Conservation (phyloP, 1,140 invertebrate species). For the Panagrolaimus sp. region DNA sequence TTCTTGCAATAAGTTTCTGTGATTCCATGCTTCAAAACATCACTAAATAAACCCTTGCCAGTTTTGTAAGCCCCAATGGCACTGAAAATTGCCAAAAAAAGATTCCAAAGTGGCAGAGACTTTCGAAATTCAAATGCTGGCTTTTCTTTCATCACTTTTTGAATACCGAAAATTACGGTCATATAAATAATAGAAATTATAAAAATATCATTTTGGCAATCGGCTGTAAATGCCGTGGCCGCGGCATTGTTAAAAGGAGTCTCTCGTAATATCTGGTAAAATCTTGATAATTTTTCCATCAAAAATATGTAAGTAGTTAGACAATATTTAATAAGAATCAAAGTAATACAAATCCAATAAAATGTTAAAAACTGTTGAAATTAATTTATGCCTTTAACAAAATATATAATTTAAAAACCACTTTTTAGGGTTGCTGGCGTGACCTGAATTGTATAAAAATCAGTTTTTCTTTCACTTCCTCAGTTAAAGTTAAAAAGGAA, state of each 20-base stretch:
- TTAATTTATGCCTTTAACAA: too few relatives aligned
- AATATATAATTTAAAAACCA: too few relatives aligned
- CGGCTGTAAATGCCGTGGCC: slow-evolving; percentile 29
- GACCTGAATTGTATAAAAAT: too few relatives aligned
- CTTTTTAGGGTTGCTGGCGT: too few relatives aligned
- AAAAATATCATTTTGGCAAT: slow-evolving; percentile 37
- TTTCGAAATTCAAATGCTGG: slow-evolving; percentile 62
- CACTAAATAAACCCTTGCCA: slow-evolving; percentile 46
- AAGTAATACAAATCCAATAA: too few relatives aligned
- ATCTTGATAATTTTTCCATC: too few relatives aligned
- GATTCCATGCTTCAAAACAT: slow-evolving; percentile 66
- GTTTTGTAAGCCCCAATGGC: slow-evolving; percentile 66
- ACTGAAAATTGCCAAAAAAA: slow-evolving; percentile 80
- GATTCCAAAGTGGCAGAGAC: slow-evolving; percentile 83
- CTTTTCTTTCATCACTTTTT: slow-evolving; percentile 35
- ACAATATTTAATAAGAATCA: too few relatives aligned
- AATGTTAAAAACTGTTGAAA: too few relatives aligned
- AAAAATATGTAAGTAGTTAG: too few relatives aligned
- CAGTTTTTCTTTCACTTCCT: too few relatives aligned
- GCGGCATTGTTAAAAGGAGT: slow-evolving; percentile 34
- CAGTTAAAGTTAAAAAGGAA: too few relatives aligned
- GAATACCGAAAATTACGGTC: slow-evolving; percentile 44
- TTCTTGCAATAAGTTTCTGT: slow-evolving; percentile 73
- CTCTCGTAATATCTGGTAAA: too few relatives aligned
- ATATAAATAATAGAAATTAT: slow-evolving; percentile 43